Evolutionary conservation across 2,113 vertebrate genomes (phyloP), one percentile per base, ranked within the genome.

Genomic region (Scolopax mira): DNA sequence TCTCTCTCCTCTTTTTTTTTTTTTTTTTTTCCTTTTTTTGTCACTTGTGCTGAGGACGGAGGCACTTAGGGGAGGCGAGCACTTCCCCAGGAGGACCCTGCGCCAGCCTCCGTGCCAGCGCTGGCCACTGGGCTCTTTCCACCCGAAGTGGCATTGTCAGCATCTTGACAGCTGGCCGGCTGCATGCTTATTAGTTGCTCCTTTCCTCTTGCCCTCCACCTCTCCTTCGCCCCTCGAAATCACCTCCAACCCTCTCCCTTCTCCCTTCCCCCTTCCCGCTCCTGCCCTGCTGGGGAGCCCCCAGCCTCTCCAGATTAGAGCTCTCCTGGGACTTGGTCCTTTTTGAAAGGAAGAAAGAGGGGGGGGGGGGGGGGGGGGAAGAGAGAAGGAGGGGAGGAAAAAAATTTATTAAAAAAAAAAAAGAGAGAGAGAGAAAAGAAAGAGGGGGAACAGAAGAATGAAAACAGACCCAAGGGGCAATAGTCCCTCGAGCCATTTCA

Each of bases 401-500:
- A 92, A 90, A 93, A 88, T n/a, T 90, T 90, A 61, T 79, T 79
- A 35, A 82, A 89, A 88, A 75, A 88, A 78, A 67, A 2, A 52
- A 0, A 78, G 35, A 91, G 90, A 89, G 95, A 90, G 93, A 93
- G 82, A 95, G 93, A 95, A 96, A 96, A 98, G 96, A 98, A 97
- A 98, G 96, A 95, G 83, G 90, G 95, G 93, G 94, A 97, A 85
- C 93, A 85, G 95, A 97, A 98, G 98, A 98, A 98, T 97, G 97
- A 98, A 98, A 97, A 97, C 94, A 95, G 98, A 98, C 98, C 97
- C 94, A 94, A 98, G 97, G 98, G 98, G 98, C 98, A 99, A 98
- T 98, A 99, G 99, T 97, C 98, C 97, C 97, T 97, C 88, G 94
- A 98, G 97, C 98, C 98, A 98, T 98, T 98, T 99, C 99, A 99